Conservation (phyloP, 2,797 vertebrate species). For the Alca torda region DNA sequence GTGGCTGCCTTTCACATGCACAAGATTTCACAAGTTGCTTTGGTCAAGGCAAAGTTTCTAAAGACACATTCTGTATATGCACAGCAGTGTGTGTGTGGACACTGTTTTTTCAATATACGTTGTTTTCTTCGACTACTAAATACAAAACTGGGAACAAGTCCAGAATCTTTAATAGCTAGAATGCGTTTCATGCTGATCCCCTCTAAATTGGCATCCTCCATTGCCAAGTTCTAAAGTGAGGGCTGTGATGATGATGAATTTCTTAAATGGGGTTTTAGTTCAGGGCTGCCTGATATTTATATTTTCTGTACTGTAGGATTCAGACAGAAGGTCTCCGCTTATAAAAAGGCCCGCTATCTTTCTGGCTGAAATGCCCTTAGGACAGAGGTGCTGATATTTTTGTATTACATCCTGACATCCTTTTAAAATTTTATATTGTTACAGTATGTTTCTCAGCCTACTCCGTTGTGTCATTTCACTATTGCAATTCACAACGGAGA, state of each 20-base stretch:
- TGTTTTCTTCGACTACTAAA: slow-evolving; percentile 21
- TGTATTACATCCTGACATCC: not conserved
- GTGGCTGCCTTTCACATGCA: not conserved
- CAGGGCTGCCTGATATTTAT: not conserved
- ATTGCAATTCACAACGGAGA: not conserved
- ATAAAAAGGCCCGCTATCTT: not conserved
- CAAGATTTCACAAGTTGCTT: not conserved
- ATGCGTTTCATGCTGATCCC: slow-evolving; percentile 25
- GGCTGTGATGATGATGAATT: not conserved
- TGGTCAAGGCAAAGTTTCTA: not conserved
- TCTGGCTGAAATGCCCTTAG: not conserved
- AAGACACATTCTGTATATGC: not conserved
- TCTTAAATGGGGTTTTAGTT: slow-evolving; percentile 26
- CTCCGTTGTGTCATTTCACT: not conserved
- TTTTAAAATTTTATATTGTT: not conserved
- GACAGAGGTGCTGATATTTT: not conserved
- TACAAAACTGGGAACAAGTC: slow-evolving; percentile 33
- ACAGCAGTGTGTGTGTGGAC: not conserved
- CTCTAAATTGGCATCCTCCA: not conserved
- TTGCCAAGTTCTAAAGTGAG: slow-evolving; percentile 18
- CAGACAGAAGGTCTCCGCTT: not conserved
- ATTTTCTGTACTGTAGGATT: not conserved
- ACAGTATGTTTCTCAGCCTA: not conserved
- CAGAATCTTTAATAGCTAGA: slow-evolving; percentile 34
- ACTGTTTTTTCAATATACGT: not conserved